Conservation (phyloP, 2,113 vertebrate species). For the Callipepla californica region DNA sequence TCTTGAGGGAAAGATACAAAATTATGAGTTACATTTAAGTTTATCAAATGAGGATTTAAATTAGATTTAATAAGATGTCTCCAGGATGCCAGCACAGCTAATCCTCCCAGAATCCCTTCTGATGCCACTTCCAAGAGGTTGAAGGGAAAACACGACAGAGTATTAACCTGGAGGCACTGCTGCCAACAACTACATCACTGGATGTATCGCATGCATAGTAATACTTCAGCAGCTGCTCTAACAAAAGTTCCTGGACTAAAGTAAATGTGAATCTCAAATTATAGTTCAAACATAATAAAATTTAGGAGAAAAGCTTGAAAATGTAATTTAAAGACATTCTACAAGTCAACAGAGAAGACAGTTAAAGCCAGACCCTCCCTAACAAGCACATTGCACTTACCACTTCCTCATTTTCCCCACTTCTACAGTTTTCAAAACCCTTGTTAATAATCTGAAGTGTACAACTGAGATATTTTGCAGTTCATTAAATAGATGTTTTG, state of each 20-base stretch:
- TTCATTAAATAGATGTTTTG: background rate
- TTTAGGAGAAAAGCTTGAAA: background rate
- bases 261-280: background rate
- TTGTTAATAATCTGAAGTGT: background rate
- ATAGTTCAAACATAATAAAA: background rate
- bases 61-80: background rate
- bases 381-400: background rate
- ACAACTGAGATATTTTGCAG: background rate
- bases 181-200: background rate
- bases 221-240: background rate
- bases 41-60: slow-evolving; percentile 29
- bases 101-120: background rate
- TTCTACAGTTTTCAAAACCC: background rate
- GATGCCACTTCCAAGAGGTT: background rate
- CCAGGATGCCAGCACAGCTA: background rate
- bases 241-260: slow-evolving; percentile 3
- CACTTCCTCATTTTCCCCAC: background rate
- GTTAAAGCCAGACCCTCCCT: background rate
- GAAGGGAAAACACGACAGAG: background rate
- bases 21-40: background rate
- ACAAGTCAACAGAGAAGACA: background rate
- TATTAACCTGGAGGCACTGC: background rate
- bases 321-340: background rate
- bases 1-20: slow-evolving; percentile 7
- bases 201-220: background rate